Evolutionary conservation across 2,888 invertebrate genomes (phyloP), one percentile per base, ranked within the genome.

Genomic region (Geophilus truncorum): DNA sequence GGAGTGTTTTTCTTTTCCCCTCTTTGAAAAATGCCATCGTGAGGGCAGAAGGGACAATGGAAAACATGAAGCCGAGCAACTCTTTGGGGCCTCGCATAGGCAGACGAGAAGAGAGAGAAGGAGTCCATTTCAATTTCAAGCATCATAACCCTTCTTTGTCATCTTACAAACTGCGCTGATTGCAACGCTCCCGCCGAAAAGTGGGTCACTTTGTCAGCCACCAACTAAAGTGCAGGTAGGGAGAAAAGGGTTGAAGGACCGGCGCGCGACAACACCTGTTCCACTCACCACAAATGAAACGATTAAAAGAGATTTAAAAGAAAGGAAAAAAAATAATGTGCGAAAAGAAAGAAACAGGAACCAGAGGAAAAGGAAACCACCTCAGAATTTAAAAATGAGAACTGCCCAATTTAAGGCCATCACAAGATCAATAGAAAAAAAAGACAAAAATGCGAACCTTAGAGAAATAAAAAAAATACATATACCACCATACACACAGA

Each of bases 361-460:
- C 23, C 36, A 28, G 77, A 77, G 6, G 28, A 32, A 51, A 51
- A 51, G n/a, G 51, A 51, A 51, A 51, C 51, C 23, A 79, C 28
- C 80, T 70, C 70, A 32, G 25, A 62, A 62, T 70, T 80, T 80
- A 80, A 80, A 80, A 80, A 80, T 80, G 80, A 70, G 62, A 62
- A 62, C 25, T 80, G 70, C 80, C 80, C 80, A 80, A 80, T 80
- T 80, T 80, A 23, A 80, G 32, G 80, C 80, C 80, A 70, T 80
- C 80, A 36, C 18, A 28, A 70, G 80, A 80, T 80, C 80, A 80
- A 80, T 80, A 70, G 70, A 70, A 30, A 32, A 34, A 70, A 36
- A 36, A 30, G 21, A 70, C n/a, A 18, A 36, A 36, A 36, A 62
- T 18, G n/a, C 32, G 23, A 51, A 40, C 51, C 32, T n/a, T 25